Base-by-base conservation (phyloP, 1,140 invertebrate genomes). In the Pinna nobilis region DNA sequence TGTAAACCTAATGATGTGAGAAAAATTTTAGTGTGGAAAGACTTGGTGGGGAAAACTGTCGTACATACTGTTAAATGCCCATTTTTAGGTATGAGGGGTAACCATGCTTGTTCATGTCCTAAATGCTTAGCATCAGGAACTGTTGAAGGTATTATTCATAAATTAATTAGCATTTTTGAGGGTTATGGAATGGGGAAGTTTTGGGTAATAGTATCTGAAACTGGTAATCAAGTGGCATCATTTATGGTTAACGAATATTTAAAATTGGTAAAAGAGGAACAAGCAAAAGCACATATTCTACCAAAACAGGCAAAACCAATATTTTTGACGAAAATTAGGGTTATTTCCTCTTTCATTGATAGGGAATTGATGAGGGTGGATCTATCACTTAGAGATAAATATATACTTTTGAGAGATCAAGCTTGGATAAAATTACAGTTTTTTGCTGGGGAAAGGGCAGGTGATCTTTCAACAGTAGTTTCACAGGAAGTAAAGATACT, bases 301-400 rank as follows among this genome's bases (percentile, higher is more conserved):
- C 64, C 53, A 23, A 68, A 68, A 23, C 71, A 74, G 37, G 71
- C 71, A 37, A 74, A 74, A 47, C 71, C 50, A 33, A 68, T 74
- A 44, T 67, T 67, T 61, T 37, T 68, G 15, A 39, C 28, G 5
- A 59, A 72, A 49, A 20, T 72, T 13, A 53, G 23, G 30, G 51
- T 18, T 20, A 49, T 53, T 15, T 1, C 59, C 7, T 20, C 44
- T 20, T 71, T 64, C 53, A 71, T 71, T 18, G 30, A 28, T 32
- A 63, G 39, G 25, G 55, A 63, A 35, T 32, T 72, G 28, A 1
- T 28, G 9, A 65, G 49, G 18, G 5, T 15, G n/a, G 60, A 44
- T 32, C 37, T 53, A 11, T 25, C 23, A n/a, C 9, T 59, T 41
- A 44, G 49, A 6, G 50, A 76, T 35, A 63, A 20, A 35, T 64